These are phyloP conservation scores for Circaetus cinerascens DNA, from an alignment of 2,113 vertebrate genomes.

Conservation along the genomic window DNA sequence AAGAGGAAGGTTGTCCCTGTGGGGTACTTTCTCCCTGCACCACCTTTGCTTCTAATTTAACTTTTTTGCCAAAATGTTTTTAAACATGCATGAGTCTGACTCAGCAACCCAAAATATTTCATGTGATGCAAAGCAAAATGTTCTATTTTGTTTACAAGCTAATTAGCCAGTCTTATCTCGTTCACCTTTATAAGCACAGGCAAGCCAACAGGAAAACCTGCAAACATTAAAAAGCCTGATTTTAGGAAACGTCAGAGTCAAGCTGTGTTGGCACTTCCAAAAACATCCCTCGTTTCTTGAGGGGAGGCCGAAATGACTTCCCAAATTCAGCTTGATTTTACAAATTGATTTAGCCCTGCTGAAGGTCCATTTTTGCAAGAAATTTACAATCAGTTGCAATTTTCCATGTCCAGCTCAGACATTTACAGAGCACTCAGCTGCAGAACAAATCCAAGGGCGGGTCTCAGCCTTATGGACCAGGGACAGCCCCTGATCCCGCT, in stretches of 20 bases:
- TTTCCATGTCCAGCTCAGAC: background rate
- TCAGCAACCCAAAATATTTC: constrained; percentile 18
- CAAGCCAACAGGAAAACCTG: background rate
- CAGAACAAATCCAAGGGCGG: background rate
- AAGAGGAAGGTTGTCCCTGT: background rate
- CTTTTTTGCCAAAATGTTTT: background rate
- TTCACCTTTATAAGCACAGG: background rate
- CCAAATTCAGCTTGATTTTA: constrained; percentile 26
- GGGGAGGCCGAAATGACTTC: background rate
- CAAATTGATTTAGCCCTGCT: background rate
- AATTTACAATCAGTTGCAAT: constrained; percentile 35
- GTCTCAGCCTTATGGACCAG: background rate
- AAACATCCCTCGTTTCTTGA: background rate
- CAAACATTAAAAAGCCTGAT: background rate
- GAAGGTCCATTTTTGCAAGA: constrained; percentile 5
- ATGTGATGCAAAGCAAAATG: constrained; percentile 11
- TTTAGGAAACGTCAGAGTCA: background rate
- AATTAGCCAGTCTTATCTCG: constrained; percentile 9
- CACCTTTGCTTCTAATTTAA: background rate
- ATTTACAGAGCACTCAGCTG: background rate
- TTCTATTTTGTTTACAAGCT: constrained; percentile 12
- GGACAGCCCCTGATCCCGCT: background rate
- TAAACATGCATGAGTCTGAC: background rate
- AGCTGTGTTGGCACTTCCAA: background rate
- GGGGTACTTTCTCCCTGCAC: background rate